Percentiles rank a stretch among this genome's conserved stretches.
Evolutionary conservation across 2,113 vertebrate species (phyloP).

Genomic region (Crotalus viridis): DNA sequence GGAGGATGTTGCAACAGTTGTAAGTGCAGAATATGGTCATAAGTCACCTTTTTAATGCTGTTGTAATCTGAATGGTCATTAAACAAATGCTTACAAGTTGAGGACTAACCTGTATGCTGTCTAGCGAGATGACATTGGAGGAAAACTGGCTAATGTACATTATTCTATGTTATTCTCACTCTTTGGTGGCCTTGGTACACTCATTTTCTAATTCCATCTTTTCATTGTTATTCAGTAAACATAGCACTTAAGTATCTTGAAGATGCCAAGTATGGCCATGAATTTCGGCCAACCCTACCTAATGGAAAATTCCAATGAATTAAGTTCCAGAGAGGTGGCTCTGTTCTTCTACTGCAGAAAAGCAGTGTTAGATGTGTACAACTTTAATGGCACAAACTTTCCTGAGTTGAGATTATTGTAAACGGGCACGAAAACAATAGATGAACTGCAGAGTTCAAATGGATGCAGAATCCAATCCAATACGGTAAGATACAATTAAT

Average conservation of each 20-base stretch:
- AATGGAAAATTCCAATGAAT: not conserved
- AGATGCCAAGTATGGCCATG: not conserved
- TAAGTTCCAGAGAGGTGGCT: not conserved
- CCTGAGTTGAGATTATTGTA: not conserved
- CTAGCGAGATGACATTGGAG: not conserved
- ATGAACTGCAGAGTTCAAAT: not conserved
- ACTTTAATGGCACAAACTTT: not conserved
- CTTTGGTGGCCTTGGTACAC: not conserved
- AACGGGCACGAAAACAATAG: not conserved
- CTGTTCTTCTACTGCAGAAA: not conserved
- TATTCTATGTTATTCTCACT: not conserved
- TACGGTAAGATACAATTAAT: not conserved
- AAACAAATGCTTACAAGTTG: not conserved
- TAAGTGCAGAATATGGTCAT: not conserved
- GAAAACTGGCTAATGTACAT: not conserved
- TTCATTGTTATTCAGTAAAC: not conserved
- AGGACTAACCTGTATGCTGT: not conserved
- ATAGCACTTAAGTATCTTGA: not conserved
- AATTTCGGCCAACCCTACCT: no score
- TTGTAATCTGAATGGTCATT: not conserved
- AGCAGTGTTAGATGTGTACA: not conserved
- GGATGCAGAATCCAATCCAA: not conserved
- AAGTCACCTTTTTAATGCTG: not conserved
- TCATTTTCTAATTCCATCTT: not conserved
- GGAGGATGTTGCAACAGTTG: not conserved